These are phyloP conservation scores for Polyommatus icarus DNA, from an alignment of 2,888 invertebrate genomes.

Conservation along the genomic window DNA sequence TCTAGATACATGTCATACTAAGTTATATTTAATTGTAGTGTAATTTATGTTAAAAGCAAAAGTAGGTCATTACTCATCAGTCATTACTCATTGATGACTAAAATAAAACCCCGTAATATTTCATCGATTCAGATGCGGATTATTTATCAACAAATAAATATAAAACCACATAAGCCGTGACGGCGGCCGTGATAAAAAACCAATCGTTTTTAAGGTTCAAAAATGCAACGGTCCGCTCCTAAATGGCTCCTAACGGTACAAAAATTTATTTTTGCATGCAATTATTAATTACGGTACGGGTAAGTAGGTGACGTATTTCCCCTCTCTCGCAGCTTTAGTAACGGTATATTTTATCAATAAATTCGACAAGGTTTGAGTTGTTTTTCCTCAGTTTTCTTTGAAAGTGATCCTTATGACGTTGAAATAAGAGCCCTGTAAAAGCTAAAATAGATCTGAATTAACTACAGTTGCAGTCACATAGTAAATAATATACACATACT, in stretches of 20 bases:
- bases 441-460: too few species aligned
- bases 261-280: slow-evolving; percentile 34
- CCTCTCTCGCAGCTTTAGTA: slow-evolving; percentile 26
- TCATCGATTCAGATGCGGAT: too few species aligned
- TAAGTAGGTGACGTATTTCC: slow-evolving; percentile 38
- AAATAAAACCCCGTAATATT: too few species aligned
- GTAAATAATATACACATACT: too few species aligned
- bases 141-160: background rate
- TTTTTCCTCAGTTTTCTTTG: background rate
- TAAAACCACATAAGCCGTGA: background rate
- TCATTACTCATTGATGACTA: too few species aligned
- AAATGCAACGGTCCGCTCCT: slow-evolving; percentile 40
- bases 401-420: background rate
- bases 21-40: too few species aligned
- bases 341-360: slow-evolving; percentile 21
- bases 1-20: too few species aligned
- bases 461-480: too few species aligned
- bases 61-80: too few species aligned
- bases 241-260: slow-evolving; percentile 43
- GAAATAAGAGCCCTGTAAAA: too few species aligned
- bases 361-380: slow-evolving; percentile 3
- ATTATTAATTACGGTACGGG: slow-evolving; percentile 36
- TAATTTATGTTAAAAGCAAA: too few species aligned
- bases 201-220: slow-evolving; percentile 21
- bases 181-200: background rate